Evolutionary conservation across 2,113 vertebrate species (phyloP).

Genomic region (Lontra canadensis): DNA sequence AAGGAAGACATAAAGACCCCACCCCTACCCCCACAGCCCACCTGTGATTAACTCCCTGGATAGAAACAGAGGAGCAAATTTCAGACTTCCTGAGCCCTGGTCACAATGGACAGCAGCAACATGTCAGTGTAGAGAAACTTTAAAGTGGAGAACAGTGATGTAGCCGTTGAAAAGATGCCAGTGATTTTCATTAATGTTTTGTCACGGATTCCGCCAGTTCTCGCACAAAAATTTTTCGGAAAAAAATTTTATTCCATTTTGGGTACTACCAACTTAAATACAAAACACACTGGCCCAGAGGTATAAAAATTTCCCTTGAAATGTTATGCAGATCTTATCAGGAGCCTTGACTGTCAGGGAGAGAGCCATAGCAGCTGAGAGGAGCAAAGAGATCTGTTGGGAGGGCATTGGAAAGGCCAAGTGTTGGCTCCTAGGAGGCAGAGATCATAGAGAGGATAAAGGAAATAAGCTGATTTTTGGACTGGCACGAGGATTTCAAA

Average conservation of each 20-base stretch:
- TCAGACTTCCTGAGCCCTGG: neutral
- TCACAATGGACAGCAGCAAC: too few species aligned
- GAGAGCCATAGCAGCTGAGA: neutral
- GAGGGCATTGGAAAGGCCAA: neutral
- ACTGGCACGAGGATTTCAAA: neutral
- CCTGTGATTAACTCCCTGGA: neutral
- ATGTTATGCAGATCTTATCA: neutral
- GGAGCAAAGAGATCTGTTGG: neutral
- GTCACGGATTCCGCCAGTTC: neutral
- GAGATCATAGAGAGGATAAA: neutral
- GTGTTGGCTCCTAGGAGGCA: neutral
- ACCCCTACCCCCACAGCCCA: fast-evolving
- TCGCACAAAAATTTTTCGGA: neutral
- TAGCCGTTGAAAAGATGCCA: neutral
- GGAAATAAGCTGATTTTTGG: neutral
- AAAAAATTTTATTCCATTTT: neutral
- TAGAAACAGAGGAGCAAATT: neutral
- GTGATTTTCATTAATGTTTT: neutral
- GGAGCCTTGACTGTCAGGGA: neutral
- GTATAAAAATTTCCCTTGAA: neutral
- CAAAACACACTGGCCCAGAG: neutral
- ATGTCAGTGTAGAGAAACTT: neutral
- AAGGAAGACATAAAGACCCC: fast-evolving
- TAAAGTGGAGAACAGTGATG: neutral
- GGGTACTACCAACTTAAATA: neutral